A percentile compares a stretch with the other conserved stretches of the same genome.
Evolutionary conservation across 1,140 invertebrate genomes (phyloP).

Genomic region (Drosophila leontia): DNA sequence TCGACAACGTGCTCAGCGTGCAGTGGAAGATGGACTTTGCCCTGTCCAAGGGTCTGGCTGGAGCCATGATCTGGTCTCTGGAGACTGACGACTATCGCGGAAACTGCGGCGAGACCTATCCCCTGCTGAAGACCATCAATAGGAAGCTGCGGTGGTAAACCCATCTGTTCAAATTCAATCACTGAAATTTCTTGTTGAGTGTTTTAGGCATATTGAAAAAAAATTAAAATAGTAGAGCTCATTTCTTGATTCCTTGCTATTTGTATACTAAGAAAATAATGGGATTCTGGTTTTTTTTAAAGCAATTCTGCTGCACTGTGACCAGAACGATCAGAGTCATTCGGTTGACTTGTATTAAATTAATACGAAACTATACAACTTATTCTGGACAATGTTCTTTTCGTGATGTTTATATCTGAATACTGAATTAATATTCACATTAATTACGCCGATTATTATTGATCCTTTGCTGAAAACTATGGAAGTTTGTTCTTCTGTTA

Average conservation of each 20-base stretch:
- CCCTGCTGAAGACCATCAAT: constrained; percentile 81
- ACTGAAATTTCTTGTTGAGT: not conserved
- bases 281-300: not conserved
- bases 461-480: too few relatives aligned
- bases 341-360: too few relatives aligned
- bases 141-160: constrained; percentile 76
- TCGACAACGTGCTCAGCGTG: constrained; percentile 81
- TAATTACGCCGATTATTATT: too few relatives aligned
- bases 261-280: not conserved
- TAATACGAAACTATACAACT: too few relatives aligned
- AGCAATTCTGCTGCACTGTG: not conserved
- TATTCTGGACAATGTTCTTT: too few relatives aligned
- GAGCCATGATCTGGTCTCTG: constrained; percentile 93
- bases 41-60: constrained; percentile 87
- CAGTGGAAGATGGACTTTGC: constrained; percentile 81
- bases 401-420: too few relatives aligned
- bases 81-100: constrained; percentile 92
- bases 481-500: too few relatives aligned
- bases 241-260: not conserved
- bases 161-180: not conserved
- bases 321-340: not conserved
- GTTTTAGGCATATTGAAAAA: not conserved
- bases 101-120: constrained; percentile 86
- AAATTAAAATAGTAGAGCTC: not conserved
- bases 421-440: too few relatives aligned